Conservation (phyloP, 2,113 vertebrate genomes). For the Origma solitaria region DNA sequence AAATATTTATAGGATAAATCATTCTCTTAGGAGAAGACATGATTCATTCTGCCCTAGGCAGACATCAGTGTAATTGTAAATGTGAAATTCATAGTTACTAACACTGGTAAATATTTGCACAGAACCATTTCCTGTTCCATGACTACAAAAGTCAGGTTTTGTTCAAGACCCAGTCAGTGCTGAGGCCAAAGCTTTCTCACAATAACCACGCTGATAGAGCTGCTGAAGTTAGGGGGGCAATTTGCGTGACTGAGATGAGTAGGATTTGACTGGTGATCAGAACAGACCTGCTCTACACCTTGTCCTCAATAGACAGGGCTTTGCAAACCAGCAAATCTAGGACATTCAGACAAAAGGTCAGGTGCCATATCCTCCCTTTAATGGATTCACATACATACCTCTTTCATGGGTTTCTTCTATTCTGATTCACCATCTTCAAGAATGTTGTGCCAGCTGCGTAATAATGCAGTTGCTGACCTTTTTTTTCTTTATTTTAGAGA, state of each 20-base stretch:
- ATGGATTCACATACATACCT: not conserved
- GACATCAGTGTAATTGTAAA: constrained; percentile 47
- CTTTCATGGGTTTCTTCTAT: not conserved
- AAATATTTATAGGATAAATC: constrained; percentile 65
- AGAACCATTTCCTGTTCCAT: constrained; percentile 58
- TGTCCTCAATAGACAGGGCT: not conserved
- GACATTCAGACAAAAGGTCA: not conserved
- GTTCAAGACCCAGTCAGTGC: not conserved
- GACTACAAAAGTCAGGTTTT: constrained; percentile 61
- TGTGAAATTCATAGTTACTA: constrained; percentile 63
- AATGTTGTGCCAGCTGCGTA: not conserved
- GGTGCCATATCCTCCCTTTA: not conserved
- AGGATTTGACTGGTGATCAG: not conserved
- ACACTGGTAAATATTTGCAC: constrained; percentile 70
- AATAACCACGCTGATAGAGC: not conserved
- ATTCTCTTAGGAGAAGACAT: constrained; percentile 49
- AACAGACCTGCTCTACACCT: not conserved
- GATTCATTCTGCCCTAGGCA: constrained; percentile 44
- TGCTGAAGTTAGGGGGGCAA: not conserved
- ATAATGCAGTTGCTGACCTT: not conserved
- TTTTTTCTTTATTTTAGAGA: not conserved
- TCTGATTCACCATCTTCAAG: not conserved
- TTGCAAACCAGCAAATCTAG: not conserved
- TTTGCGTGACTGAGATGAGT: not conserved
- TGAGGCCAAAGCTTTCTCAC: not conserved